phyloP scores from a whole-genome alignment of 2,113 vertebrate genomes.

The Cisticola juncidis region DNA sequence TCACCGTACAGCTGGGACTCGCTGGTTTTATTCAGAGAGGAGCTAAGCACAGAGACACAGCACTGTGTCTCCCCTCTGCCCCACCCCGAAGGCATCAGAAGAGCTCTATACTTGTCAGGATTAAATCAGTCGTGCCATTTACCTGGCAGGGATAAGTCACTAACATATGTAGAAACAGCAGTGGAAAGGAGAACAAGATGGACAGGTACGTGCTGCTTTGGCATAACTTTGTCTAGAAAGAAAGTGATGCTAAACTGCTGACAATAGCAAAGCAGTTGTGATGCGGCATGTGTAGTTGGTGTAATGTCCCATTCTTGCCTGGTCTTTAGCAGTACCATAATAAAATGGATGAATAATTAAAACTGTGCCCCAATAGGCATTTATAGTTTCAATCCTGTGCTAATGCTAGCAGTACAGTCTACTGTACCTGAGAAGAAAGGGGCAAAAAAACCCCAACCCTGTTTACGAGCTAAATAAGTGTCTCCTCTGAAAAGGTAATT shows the following conservation, averaged over 20 bases:
- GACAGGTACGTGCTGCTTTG: background rate
- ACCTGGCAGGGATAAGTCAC: background rate
- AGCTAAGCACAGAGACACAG: background rate
- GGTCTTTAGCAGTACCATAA: background rate
- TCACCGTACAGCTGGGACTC: rapidly evolving
- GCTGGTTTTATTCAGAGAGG: background rate
- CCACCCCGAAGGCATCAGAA: background rate
- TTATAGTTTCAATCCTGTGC: background rate
- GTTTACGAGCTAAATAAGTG: background rate
- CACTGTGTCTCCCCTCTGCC: background rate
- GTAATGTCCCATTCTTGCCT: background rate
- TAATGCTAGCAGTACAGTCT: background rate
- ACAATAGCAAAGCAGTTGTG: background rate
- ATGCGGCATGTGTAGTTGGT: background rate
- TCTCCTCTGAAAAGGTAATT: conserved; percentile 41
- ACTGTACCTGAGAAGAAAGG: background rate
- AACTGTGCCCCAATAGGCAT: background rate
- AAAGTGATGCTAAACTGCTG: background rate
- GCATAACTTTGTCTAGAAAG: background rate
- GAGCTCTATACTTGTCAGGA: background rate
- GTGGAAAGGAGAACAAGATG: background rate
- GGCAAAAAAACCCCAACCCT: background rate
- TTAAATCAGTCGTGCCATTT: background rate
- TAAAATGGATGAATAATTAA: conserved; percentile 4
- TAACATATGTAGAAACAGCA: background rate